phyloP scores from a whole-genome alignment of 2,888 invertebrate genomes.

The Eledone cirrhosa region DNA sequence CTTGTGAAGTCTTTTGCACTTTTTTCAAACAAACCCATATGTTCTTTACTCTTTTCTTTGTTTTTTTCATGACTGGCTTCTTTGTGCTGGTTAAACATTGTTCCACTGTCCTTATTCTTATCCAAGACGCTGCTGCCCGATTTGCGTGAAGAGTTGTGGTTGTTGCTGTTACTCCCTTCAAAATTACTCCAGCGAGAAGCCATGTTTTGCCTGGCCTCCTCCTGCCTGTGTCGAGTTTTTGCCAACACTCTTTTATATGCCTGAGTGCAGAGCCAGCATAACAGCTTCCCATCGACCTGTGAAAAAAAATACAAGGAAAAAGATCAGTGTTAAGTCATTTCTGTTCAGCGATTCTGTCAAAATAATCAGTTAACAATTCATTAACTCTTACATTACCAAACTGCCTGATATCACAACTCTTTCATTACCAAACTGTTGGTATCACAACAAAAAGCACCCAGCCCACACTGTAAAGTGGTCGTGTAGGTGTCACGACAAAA shows the following conservation, averaged over 20 bases:
- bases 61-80: not conserved
- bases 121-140: constrained; percentile 31
- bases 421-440: no score
- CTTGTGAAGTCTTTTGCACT: constrained; percentile 5
- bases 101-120: constrained; percentile 15
- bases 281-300: constrained; percentile 91
- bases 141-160: constrained; percentile 38
- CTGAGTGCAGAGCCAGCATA: constrained; percentile 95
- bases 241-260: constrained; percentile 91
- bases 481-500: no score
- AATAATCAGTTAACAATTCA: no score
- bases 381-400: no score
- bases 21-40: constrained; percentile 17
- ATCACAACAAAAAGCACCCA: no score
- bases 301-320: not conserved
- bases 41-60: constrained; percentile 22
- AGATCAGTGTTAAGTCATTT: no score
- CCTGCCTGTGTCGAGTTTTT: constrained; percentile 74
- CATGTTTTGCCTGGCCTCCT: constrained; percentile 42
- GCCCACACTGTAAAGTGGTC: no score
- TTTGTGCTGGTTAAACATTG: not conserved
- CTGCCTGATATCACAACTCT: no score
- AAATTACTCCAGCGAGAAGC: not conserved
- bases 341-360: no score
- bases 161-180: constrained; percentile 34